Evolutionary conservation across 2,888 invertebrate species (phyloP).

Genomic region (Plebejus melissa): DNA sequence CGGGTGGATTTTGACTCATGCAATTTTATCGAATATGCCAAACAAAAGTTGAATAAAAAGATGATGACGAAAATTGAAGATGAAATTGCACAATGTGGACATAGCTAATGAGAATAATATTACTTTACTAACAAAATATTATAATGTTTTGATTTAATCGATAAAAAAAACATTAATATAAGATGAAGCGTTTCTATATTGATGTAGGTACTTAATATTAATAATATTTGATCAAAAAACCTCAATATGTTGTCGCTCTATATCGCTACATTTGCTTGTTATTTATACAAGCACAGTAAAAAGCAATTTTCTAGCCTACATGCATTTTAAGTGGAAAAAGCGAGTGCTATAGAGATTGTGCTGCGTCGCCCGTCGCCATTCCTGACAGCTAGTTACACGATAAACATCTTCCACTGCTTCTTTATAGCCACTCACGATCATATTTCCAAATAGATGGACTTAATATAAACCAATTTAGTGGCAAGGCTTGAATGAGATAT

Average conservation of each 20-base stretch:
- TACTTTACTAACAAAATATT: no score
- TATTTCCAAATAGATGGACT: slow-evolving; percentile 53
- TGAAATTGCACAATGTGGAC: no score
- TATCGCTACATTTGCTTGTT: neutral
- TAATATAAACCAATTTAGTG: slow-evolving; percentile 59
- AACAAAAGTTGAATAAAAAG: no score
- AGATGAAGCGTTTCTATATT: no score
- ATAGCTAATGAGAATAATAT: no score
- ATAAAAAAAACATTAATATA: no score
- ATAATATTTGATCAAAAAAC: no score
- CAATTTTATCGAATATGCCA: no score
- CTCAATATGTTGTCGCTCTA: neutral
- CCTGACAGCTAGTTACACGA: slow-evolving; percentile 64
- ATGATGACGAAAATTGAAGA: no score
- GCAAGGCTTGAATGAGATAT: slow-evolving; percentile 40
- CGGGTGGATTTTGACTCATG: no score
- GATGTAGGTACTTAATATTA: no score
- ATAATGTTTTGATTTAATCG: no score
- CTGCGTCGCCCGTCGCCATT: slow-evolving; percentile 48
- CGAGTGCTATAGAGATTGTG: slow-evolving; percentile 46
- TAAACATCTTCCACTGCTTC: slow-evolving; percentile 62
- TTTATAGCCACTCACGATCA: slow-evolving; percentile 64
- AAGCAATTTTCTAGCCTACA: slow-evolving; percentile 37
- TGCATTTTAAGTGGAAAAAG: slow-evolving; percentile 46
- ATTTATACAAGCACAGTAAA: slow-evolving; percentile 11